Conservation (phyloP, 2,113 vertebrate species). For the Rhombomys opimus region DNA sequence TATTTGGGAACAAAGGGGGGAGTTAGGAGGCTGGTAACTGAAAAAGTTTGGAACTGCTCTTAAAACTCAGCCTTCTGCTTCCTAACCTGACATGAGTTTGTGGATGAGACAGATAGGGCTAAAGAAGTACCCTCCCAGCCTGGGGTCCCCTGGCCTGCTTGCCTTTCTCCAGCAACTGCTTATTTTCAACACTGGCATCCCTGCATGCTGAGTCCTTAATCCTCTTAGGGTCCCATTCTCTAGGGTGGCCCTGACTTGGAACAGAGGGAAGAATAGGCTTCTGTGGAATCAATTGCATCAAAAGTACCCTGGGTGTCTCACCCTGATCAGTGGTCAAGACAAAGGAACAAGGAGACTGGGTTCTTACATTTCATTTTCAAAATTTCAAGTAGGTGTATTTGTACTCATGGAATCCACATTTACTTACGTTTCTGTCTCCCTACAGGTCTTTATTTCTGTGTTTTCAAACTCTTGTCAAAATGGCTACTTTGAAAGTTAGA, state of each 20-base stretch:
- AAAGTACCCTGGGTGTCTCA: background rate
- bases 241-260: background rate
- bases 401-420: too few relatives aligned
- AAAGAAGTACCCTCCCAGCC: background rate
- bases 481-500: too few relatives aligned
- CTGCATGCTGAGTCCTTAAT: background rate
- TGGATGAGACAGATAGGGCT: background rate
- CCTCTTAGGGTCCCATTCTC: conserved; percentile 5
- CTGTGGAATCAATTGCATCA: background rate
- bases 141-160: background rate
- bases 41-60: background rate
- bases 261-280: background rate
- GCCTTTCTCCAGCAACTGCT: background rate
- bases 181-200: background rate
- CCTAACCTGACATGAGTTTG: background rate
- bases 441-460: background rate
- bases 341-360: background rate
- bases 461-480: background rate
- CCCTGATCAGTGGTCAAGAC: background rate
- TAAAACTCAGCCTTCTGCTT: background rate
- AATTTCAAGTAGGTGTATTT: background rate
- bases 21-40: too few relatives aligned
- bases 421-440: background rate
- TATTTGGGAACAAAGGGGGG: background rate
- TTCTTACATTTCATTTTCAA: background rate